Base-by-base conservation (phyloP, 2,888 invertebrate genomes). In the Phanerotoma sp. region DNA sequence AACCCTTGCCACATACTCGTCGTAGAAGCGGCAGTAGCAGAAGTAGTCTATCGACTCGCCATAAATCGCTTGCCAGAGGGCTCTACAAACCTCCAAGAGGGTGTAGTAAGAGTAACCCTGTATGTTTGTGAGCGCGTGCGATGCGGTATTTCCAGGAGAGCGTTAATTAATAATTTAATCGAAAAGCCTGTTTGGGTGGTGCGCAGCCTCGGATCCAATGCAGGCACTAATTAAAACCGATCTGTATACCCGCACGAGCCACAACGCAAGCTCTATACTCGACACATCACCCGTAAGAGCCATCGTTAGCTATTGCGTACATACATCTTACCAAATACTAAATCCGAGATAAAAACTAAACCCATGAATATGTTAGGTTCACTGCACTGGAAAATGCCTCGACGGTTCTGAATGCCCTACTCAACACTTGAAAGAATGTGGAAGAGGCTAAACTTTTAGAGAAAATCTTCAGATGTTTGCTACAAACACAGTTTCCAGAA, bases 111-210 rank as follows among this genome's bases (percentile, higher is more conserved):
- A 37, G 35, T n/a, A 21, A 20, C 20, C 30, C 20, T 41, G 42
- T 42, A 37, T 46, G 37, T 32, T 35, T 40, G 41, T 46, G 54
- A 54, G 46, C 59, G 61, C 65, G 69, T 69, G 67, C 66, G 68
- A 67, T 71, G 70, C 64, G 70, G 62, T 73, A 72, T 73, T 74
- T 73, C 69, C 66, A 68, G 64, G 69, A 71, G 70, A 71, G 68
- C 73, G 71, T 75, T 77, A 76, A 76, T 76, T 76, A 76, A 76
- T 76, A 75, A 77, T 76, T 77, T 74, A 74, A 72, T 72, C 72
- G 74, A 75, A 74, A 71, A 69, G 69, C 68, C 70, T 70, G 72
- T 67, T 72, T 68, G 65, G 66, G 66, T 54, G 53, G 54, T 51
- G 49, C 57, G 51, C 54, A 30, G 41, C 56, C 41, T 57, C 54